Evolutionary conservation across 2,113 vertebrate genomes (phyloP).

Genomic region (Nothoprocta perdicaria): DNA sequence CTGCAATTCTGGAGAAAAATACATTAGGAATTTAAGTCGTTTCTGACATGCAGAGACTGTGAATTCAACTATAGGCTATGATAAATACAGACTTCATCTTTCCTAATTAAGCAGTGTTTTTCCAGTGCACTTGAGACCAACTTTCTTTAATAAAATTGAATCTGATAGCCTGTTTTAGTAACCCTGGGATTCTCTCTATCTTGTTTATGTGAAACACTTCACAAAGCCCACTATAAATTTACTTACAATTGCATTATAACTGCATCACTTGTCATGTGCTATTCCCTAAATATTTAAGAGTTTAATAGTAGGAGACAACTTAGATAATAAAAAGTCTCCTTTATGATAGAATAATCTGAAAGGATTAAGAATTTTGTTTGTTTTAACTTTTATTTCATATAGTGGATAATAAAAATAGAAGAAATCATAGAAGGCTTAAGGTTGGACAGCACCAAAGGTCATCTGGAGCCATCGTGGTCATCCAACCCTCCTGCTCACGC

Average conservation of each 20-base stretch:
- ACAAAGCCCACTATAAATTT: not conserved
- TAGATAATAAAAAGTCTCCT: not conserved
- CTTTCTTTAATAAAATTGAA: constrained; percentile 3
- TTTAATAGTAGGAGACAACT: constrained; percentile 7
- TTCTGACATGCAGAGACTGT: not conserved
- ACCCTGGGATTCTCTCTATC: not conserved
- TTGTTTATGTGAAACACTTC: constrained; percentile 36
- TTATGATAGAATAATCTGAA: not conserved
- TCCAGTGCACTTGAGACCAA: not conserved
- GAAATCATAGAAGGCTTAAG: no score
- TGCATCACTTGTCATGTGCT: not conserved
- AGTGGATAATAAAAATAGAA: not conserved
- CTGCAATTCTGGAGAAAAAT: not conserved
- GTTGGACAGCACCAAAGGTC: no score
- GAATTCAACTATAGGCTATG: not conserved
- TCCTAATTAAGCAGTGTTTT: not conserved
- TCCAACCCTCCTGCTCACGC: no score
- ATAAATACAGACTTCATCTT: not conserved
- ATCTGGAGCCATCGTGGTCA: no score
- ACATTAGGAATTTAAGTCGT: not conserved
- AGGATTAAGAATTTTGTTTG: not conserved
- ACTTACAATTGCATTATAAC: constrained; percentile 3
- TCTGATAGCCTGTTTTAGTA: constrained; percentile 17
- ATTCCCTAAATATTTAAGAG: not conserved
- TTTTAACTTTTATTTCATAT: not conserved